Percentiles rank a stretch among this genome's conserved stretches.
Evolutionary conservation across 2,888 invertebrate genomes (phyloP).

Genomic region (Drosophila helvetica): DNA sequence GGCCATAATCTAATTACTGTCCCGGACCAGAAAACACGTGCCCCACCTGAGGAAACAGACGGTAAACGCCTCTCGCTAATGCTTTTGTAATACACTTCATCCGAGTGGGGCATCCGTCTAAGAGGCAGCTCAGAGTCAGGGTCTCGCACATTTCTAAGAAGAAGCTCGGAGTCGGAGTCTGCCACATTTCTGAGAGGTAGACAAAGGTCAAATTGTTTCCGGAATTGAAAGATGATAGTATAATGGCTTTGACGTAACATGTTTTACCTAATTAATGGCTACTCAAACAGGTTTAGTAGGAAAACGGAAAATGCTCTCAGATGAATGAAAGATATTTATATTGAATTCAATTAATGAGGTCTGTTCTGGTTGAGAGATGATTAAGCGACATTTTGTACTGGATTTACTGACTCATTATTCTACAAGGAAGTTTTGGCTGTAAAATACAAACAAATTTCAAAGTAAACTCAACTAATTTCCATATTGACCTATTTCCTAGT

Average conservation of each 20-base stretch:
- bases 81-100: conserved; percentile 15
- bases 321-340: background rate
- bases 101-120: conserved; percentile 11
- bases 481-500: background rate
- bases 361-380: too few relatives aligned
- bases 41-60: conserved; percentile 17
- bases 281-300: conserved; percentile 1
- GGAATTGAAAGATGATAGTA: conserved; percentile 28
- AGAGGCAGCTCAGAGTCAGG: background rate
- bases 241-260: conserved; percentile 15
- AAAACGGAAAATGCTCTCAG: background rate
- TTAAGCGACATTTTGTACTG: too few relatives aligned
- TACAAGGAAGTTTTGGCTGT: rapidly evolving
- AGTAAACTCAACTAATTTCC: background rate
- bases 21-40: background rate
- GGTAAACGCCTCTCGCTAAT: background rate
- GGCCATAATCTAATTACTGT: conserved; percentile 47
- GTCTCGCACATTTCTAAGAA: conserved; percentile 5
- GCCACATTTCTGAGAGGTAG: background rate
- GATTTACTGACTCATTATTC: background rate
- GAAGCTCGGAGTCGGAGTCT: background rate
- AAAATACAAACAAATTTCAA: background rate
- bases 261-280: background rate
- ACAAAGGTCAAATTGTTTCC: conserved; percentile 32
- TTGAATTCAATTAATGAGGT: too few relatives aligned